These are phyloP conservation scores for Neolamprologus cancellatus DNA, from an alignment of 2,113 vertebrate species.

Conservation along the genomic window DNA sequence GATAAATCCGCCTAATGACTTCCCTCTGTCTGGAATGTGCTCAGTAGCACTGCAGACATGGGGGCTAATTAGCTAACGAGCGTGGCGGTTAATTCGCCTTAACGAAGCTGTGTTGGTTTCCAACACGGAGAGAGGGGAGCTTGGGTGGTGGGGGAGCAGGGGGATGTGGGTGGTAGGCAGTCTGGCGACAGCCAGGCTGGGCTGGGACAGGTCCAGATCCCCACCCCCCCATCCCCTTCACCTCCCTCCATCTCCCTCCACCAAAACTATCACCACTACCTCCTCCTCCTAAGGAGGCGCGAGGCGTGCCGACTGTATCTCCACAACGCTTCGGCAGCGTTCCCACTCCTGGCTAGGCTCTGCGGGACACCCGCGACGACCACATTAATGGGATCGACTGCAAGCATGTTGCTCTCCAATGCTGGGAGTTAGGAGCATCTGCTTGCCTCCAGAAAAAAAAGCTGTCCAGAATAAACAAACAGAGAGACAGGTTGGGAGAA, in stretches of 20 bases:
- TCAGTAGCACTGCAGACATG: conserved; percentile 67
- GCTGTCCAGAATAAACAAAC: conserved; percentile 67
- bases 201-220: conserved; percentile 63
- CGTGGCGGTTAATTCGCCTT: conserved; percentile 76
- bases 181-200: conserved; percentile 42
- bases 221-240: neutral
- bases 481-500: conserved; percentile 34
- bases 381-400: conserved; percentile 61
- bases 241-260: neutral
- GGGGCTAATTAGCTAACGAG: conserved; percentile 78
- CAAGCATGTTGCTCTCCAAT: conserved; percentile 60
- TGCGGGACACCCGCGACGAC: conserved; percentile 35
- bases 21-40: conserved; percentile 74
- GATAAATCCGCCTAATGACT: conserved; percentile 75
- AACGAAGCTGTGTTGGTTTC: conserved; percentile 67
- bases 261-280: conserved; percentile 17
- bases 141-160: conserved; percentile 17
- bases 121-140: conserved; percentile 47
- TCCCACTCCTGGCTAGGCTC: conserved; percentile 52
- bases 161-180: conserved; percentile 28
- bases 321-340: conserved; percentile 35
- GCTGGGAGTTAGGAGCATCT: conserved; percentile 67
- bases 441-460: conserved; percentile 62
- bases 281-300: conserved; percentile 23
- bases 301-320: conserved; percentile 43